A percentile compares a stretch with the other conserved stretches of the same genome.
These are phyloP conservation scores for Calephelis virginiensis DNA, from an alignment of 1,140 invertebrate species.

Conservation along the genomic window DNA sequence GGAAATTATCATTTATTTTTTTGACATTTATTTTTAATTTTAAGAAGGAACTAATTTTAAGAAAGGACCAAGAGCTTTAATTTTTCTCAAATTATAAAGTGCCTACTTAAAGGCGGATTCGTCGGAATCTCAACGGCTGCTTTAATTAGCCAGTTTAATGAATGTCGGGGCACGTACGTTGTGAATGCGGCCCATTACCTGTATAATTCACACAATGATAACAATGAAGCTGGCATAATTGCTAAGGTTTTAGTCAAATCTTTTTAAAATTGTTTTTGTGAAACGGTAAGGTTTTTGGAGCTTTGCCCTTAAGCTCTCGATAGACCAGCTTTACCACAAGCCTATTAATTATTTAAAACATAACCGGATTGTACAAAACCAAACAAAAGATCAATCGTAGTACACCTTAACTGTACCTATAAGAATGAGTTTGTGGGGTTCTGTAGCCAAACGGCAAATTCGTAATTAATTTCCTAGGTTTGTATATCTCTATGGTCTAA, in stretches of 20 bases:
- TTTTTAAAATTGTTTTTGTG: background rate
- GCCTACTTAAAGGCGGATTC: conserved; percentile 48
- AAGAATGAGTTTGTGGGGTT: too few species aligned
- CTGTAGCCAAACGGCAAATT: too few species aligned
- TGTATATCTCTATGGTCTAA: too few species aligned
- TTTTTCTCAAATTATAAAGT: conserved; percentile 56
- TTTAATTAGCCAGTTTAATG: conserved; percentile 71
- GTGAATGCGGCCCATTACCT: conserved; percentile 68
- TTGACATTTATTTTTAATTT: conserved; percentile 12
- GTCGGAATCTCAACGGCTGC: conserved; percentile 58
- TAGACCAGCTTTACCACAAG: too few species aligned
- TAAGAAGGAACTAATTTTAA: too few species aligned
- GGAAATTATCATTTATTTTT: background rate
- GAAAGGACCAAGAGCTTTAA: conserved; percentile 40
- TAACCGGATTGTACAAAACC: too few species aligned
- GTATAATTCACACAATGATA: conserved; percentile 64
- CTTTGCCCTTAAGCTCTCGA: too few species aligned
- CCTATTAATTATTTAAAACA: too few species aligned
- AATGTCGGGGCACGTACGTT: conserved; percentile 69
- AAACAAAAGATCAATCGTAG: too few species aligned
- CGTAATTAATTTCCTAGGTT: too few species aligned
- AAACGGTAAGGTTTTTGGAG: background rate
- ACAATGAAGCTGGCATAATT: conserved; percentile 40
- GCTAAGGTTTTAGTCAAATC: conserved; percentile 4
- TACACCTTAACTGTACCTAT: too few species aligned